Conservation (phyloP, 2,888 invertebrate genomes). For the Heteromyza rotundicornis region DNA sequence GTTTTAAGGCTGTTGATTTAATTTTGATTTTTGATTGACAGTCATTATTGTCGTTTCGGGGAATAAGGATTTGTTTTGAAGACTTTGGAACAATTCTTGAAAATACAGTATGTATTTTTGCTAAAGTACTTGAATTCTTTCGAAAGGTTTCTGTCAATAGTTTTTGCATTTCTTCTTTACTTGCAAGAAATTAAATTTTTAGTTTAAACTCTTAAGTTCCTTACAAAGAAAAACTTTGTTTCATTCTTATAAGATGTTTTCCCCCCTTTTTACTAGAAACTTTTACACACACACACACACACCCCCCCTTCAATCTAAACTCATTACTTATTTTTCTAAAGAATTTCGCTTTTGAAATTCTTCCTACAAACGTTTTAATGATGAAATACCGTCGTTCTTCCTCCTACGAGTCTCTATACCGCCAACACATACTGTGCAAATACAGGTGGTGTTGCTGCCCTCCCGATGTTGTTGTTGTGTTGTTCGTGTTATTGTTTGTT, state of each 20-base stretch:
- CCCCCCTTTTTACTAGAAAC: no score
- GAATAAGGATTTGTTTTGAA: no score
- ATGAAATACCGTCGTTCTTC: not conserved
- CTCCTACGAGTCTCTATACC: not conserved
- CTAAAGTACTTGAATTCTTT: no score
- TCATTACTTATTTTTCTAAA: not conserved
- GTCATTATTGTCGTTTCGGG: constrained; percentile 34
- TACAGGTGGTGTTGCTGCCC: constrained; percentile 30
- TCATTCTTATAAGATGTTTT: no score
- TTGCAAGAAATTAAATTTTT: no score
- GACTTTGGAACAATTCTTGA: no score
- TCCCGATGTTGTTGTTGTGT: not conserved
- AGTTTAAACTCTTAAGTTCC: no score
- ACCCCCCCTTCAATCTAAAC: not conserved
- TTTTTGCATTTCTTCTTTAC: no score
- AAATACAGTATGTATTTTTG: no score
- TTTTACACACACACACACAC: no score
- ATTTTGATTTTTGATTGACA: constrained; percentile 47
- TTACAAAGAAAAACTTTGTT: no score
- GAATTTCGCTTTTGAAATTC: not conserved
- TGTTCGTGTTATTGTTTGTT: not conserved
- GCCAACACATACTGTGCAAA: constrained; percentile 29
- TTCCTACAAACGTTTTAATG: not conserved
- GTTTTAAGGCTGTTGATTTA: constrained; percentile 16
- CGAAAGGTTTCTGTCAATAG: no score